Base-by-base conservation (phyloP, 2,113 vertebrate species). In the Thunnus thynnus region DNA sequence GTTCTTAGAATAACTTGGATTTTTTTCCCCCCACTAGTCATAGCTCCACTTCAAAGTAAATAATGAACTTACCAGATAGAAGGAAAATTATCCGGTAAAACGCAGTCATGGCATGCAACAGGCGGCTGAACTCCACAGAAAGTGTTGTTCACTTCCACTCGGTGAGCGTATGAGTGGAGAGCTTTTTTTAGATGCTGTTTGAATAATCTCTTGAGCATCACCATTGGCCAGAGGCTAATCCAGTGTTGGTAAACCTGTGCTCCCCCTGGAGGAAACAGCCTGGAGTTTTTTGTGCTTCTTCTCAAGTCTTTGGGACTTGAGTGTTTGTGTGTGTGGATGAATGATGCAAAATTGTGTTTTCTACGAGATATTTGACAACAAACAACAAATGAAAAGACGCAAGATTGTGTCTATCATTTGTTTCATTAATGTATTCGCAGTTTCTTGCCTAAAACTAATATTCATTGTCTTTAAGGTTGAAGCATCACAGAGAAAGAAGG, bases 1-100 rank as follows among this genome's bases (percentile, higher is more conserved):
- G 22, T 4, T 44, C 18, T 55, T 7, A 27, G 56, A 84, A 76
- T 51, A 13, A 47, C 32, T 54, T 51, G 36, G 22, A 17, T 11
- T 47, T 67, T 1, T 12, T n/a, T 46, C 62, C 5, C 32, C 2
- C 70, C 36, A 25, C 25, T 13, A 30, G 13, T 30, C 25, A 27
- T 11, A 71, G 17, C 27, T 62, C 25, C 41, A 55, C 41, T 30
- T 58, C 7, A 72, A 51, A 76, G n/a, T 25, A 41, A 82, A 71
- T 13, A 11, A 72, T 56, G n/a, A 36, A 57, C 93, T 92, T 78
- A 96, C 95, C 94, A 87, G 89, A 90, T 5, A 95, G 66, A 8
- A 95, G 78, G 18, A 96, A 86, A 72, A 95, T 76, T 27, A 88
- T 83, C 61, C 84, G 20, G 77, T 80, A 80, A 77, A 94, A 82